Evolutionary conservation across 2,113 vertebrate genomes (phyloP), one percentile per base, ranked within the genome.

Genomic region (Pluvianellus socialis): DNA sequence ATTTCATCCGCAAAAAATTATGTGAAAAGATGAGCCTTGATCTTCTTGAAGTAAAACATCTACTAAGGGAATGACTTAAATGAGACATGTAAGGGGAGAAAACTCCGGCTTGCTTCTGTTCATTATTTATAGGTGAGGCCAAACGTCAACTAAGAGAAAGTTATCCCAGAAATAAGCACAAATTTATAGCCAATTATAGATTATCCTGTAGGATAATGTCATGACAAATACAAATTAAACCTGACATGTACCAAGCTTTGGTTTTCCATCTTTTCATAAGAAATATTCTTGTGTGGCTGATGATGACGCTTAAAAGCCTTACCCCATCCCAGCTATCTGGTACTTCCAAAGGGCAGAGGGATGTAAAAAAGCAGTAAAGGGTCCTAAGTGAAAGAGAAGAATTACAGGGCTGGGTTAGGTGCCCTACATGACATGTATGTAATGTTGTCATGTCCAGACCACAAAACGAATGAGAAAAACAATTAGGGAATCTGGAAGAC

Each of bases 281-380:
- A 47, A 44, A 63, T 67, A 3, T 22, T 17, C 13, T 47, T 28
- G 5, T 42, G 75, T 82, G 50, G n/a, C n/a, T 66, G 62, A 12
- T 65, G 47, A 5, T 58, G 52, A 27, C 18, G 17, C 8, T 75
- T 49, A 9, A 2, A 65, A 56, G 10, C 9, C 8, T 67, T 50
- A 11, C 12, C 7, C 2, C 4, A 1, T 10, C 11, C 17, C 4
- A 2, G 15, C 11, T 79, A 7, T 56, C 9, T 28, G 30, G 33
- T 56, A 8, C 26, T 91, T 67, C 14, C 30, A 17, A 22, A 74
- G 26, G 12, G 21, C 3, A 1, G 42, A 63, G 59, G 7, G 16
- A 38, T 30, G 27, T 17, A 30, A 47, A 67, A 27, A 27, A 73
- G 6, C 22, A 76, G 24, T 22, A 50, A 27, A 49, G 11, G 6